Conservation (phyloP, 2,797 vertebrate genomes). For the Gymnoscopelus braueri region DNA sequence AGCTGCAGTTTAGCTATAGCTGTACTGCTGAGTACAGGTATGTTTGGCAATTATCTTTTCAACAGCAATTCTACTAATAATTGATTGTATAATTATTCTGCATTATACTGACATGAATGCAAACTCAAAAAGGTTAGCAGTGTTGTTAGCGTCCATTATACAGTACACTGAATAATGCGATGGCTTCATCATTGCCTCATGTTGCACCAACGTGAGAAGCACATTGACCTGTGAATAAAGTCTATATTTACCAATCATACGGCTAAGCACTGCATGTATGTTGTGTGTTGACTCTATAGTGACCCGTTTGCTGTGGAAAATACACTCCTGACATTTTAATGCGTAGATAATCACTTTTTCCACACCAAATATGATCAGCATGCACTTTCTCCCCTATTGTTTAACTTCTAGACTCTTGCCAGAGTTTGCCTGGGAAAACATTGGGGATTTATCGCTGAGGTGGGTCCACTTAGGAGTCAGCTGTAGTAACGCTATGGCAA, state of each 20-base stretch:
- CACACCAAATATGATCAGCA: slow-evolving; percentile 60
- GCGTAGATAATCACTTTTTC: slow-evolving; percentile 56
- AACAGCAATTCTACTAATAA: slow-evolving; percentile 1
- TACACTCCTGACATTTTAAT: slow-evolving; percentile 60
- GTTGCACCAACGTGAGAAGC: slow-evolving; percentile 8
- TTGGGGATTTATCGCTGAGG: slow-evolving; percentile 56
- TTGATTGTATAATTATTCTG: too few relatives aligned
- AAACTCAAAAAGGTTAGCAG: not conserved
- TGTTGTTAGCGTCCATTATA: not conserved
- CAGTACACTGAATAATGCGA: slow-evolving; percentile 3
- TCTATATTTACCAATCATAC: not conserved
- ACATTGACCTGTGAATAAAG: not conserved
- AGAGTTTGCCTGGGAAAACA: slow-evolving; percentile 48
- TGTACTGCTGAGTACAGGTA: slow-evolving; percentile 39
- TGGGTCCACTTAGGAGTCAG: slow-evolving; percentile 3
- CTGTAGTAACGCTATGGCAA: slow-evolving; percentile 30
- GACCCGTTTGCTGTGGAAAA: slow-evolving; percentile 35
- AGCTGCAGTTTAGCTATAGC: slow-evolving; percentile 35
- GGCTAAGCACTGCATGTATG: slow-evolving; percentile 22
- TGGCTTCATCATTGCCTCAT: slow-evolving; percentile 5
- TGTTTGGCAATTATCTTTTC: slow-evolving; percentile 36
- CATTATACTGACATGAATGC: not conserved
- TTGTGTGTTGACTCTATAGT: slow-evolving; percentile 20
- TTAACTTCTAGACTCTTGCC: slow-evolving; percentile 36
- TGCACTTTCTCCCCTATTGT: slow-evolving; percentile 50